Evolutionary conservation across 2,113 vertebrate species (phyloP).

Genomic region (Nycticebus coucang): DNA sequence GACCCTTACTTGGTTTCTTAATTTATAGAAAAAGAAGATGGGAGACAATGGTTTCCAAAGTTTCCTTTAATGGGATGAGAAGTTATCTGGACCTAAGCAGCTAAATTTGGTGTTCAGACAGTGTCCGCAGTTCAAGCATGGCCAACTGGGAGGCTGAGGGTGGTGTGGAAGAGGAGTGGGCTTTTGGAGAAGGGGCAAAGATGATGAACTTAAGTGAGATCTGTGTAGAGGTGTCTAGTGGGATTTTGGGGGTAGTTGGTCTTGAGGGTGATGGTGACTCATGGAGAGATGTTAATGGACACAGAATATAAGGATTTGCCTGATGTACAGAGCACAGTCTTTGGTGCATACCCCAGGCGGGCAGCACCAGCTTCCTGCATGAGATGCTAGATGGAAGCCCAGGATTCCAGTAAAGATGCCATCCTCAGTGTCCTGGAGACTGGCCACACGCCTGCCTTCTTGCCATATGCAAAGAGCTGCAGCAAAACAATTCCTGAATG

Average conservation of each 20-base stretch:
- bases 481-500: background rate
- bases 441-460: background rate
- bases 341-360: accelerated
- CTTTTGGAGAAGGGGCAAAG: too few species aligned
- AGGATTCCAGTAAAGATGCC: background rate
- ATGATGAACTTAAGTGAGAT: background rate
- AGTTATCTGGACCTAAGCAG: background rate
- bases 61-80: background rate
- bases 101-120: background rate
- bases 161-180: background rate
- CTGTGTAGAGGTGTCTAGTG: background rate
- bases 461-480: background rate
- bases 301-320: background rate
- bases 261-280: background rate
- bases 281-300: background rate
- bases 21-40: background rate
- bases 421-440: background rate
- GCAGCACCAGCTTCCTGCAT: background rate
- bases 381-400: background rate
- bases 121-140: background rate
- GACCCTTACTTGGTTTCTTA: background rate
- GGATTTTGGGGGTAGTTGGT: background rate
- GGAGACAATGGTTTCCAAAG: background rate
- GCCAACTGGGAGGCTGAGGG: background rate
- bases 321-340: background rate